These are phyloP conservation scores for human (Homo sapiens) DNA, from an alignment of 2,113 vertebrate genomes.

Conservation along the genomic window GRCh38 chr5:13354501-13355000, in stretches of 20 bases:
- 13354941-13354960: neutral
- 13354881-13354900: neutral
- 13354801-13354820: neutral
- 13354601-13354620: neutral
- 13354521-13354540: neutral
- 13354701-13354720: neutral
- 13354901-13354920: neutral
- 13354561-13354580: neutral
- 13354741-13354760: neutral
- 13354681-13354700: neutral
- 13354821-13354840: neutral
- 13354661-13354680: neutral
- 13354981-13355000: neutral
- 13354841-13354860: neutral
- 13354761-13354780: neutral
- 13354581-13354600: neutral
- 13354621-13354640: neutral
- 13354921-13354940: neutral
- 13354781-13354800: neutral
- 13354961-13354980: neutral
- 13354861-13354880: neutral
- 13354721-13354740: neutral
- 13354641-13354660: neutral
- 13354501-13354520: neutral
- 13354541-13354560: neutral